A percentile compares a stretch with the other conserved stretches of the same genome.
Conservation (phyloP, 2,113 vertebrate genomes). For the Anas platyrhynchos region DNA sequence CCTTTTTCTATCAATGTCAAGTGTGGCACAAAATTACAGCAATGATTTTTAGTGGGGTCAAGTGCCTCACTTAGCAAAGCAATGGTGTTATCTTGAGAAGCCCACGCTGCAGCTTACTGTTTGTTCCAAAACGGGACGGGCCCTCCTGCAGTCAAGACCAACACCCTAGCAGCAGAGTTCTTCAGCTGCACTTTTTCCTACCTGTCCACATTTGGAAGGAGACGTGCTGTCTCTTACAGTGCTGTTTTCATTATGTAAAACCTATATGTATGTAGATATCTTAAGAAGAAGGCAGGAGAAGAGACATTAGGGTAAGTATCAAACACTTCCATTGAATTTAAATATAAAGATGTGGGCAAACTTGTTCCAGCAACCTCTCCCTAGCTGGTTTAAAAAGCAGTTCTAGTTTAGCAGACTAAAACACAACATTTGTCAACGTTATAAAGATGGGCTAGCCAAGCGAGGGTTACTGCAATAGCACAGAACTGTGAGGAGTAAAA, state of each 20-base stretch:
- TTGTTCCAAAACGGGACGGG: not conserved
- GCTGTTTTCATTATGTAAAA: not conserved
- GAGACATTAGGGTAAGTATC: not conserved
- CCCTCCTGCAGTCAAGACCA: not conserved
- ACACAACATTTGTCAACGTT: not conserved
- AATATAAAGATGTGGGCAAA: not conserved
- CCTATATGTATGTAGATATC: not conserved
- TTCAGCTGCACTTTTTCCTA: not conserved
- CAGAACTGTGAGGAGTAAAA: rapidly evolving
- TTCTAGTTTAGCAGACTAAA: not conserved
- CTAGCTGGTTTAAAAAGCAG: too few species aligned
- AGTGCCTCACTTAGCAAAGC: not conserved
- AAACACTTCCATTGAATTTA: not conserved
- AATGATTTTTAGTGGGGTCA: not conserved
- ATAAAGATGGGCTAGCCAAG: not conserved
- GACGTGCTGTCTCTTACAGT: not conserved
- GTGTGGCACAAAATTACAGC: rapidly evolving
- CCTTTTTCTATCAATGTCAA: not conserved
- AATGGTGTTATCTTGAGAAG: not conserved
- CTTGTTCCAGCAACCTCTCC: not conserved
- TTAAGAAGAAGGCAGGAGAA: not conserved
- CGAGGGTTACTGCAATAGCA: not conserved
- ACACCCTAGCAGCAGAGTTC: rapidly evolving
- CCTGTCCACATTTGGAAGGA: not conserved
- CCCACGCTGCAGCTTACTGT: too few species aligned